Conservation (phyloP, 92 coral and sea anemone genomes). For the Heliopora coerulea region DNA sequence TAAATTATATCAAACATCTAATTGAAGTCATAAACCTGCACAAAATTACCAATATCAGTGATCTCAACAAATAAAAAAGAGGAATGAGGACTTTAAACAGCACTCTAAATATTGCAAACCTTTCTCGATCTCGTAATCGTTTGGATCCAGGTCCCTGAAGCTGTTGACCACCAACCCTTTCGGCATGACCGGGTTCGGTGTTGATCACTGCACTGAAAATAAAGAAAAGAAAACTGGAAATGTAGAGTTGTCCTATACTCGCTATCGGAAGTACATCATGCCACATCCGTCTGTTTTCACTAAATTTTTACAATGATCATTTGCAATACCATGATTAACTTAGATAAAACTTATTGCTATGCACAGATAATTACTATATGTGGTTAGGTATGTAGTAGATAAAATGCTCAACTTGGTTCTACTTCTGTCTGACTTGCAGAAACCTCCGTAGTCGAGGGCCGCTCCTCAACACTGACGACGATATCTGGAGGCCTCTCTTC, state of each 20-base stretch:
- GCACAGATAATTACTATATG: background rate
- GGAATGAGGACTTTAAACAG: too few species aligned
- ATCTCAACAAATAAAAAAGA: too few species aligned
- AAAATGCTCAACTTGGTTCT: too few species aligned
- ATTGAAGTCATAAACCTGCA: background rate
- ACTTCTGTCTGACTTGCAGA: constrained; percentile 26
- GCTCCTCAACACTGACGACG: constrained; percentile 43
- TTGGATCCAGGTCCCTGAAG: constrained; percentile 1
- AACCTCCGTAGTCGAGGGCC: constrained; percentile 50
- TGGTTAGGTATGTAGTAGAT: too few species aligned
- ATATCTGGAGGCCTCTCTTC: constrained; percentile 18
- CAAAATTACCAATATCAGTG: background rate
- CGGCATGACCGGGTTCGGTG: background rate
- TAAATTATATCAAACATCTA: background rate
- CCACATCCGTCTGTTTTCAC: too few species aligned
- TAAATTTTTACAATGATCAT: too few species aligned
- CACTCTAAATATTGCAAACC: background rate
- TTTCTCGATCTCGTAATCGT: constrained; percentile 29
- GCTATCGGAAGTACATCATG: too few species aligned
- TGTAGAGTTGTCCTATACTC: too few species aligned
- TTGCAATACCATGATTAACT: too few species aligned
- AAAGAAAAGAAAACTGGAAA: too few species aligned
- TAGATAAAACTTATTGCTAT: too few species aligned
- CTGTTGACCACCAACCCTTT: background rate
- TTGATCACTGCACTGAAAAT: background rate